phyloP scores from a whole-genome alignment of 2,888 invertebrate genomes.

The Monochamus alternatus region DNA sequence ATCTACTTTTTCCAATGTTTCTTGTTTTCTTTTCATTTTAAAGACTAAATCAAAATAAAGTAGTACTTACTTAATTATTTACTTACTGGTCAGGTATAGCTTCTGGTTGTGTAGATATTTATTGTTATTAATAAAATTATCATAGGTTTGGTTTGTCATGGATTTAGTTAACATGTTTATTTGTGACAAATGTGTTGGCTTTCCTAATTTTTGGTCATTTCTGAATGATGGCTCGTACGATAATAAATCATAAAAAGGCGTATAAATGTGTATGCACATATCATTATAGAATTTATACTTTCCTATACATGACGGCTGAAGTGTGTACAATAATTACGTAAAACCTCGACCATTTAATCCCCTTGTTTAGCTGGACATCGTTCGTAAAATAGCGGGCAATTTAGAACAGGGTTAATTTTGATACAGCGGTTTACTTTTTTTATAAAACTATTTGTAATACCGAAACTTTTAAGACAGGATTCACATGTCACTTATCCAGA shows the following conservation, averaged over 20 bases:
- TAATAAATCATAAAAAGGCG: slow-evolving; percentile 56
- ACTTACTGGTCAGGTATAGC: too few relatives aligned
- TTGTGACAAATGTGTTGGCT: background rate
- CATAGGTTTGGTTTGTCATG: too few relatives aligned
- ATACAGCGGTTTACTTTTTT: slow-evolving; percentile 26
- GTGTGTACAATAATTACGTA: slow-evolving; percentile 65
- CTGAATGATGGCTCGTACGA: slow-evolving; percentile 34
- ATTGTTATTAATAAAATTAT: too few relatives aligned
- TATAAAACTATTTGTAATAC: slow-evolving; percentile 5
- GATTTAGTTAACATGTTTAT: too few relatives aligned
- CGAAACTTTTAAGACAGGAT: slow-evolving; percentile 11
- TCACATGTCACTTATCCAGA: slow-evolving; percentile 2
- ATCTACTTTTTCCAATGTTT: too few relatives aligned
- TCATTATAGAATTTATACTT: slow-evolving; percentile 71
- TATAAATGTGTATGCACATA: slow-evolving; percentile 70
- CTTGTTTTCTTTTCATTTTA: too few relatives aligned
- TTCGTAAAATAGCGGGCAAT: slow-evolving; percentile 56
- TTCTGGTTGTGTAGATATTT: too few relatives aligned
- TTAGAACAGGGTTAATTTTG: slow-evolving; percentile 40
- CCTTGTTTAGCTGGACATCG: slow-evolving; percentile 53
- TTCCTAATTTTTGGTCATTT: slow-evolving; percentile 34
- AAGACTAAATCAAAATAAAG: too few relatives aligned
- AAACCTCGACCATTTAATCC: slow-evolving; percentile 66
- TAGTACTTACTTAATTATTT: too few relatives aligned
- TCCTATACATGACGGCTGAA: slow-evolving; percentile 66